Conservation (phyloP, 2,888 invertebrate genomes). For the Troilus luridus region DNA sequence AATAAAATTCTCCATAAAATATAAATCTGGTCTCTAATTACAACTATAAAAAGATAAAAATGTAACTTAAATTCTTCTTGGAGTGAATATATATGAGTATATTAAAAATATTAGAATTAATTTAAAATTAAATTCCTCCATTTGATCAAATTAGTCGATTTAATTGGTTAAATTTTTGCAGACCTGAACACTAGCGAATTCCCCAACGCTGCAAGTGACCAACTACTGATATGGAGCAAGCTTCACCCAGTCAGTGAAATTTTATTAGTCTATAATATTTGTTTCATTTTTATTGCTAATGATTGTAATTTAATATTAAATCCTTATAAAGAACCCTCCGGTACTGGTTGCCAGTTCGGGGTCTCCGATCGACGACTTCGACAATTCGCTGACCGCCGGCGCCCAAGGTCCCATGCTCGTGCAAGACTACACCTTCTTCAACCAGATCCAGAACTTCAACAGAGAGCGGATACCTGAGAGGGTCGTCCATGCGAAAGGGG, state of each 20-base stretch:
- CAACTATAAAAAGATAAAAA: no score
- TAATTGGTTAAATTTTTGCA: neutral
- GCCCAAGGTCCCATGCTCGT: slow-evolving; percentile 87
- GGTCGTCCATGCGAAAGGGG: slow-evolving; percentile 90
- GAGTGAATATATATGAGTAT: no score
- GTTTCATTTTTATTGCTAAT: neutral
- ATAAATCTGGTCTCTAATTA: no score
- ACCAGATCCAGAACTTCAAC: slow-evolving; percentile 86
- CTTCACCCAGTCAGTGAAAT: slow-evolving; percentile 35
- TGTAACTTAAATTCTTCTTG: no score
- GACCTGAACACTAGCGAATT: neutral
- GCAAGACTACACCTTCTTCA: slow-evolving; percentile 85
- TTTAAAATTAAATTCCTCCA: neutral
- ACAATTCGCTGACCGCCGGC: slow-evolving; percentile 85
- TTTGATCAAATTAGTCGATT: no score
- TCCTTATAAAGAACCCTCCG: neutral
- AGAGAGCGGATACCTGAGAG: slow-evolving; percentile 95
- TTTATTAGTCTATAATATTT: neutral
- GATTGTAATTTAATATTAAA: neutral
- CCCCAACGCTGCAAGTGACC: neutral
- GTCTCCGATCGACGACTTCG: slow-evolving; percentile 83
- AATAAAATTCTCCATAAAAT: no score
- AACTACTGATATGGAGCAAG: slow-evolving; percentile 26
- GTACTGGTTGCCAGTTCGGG: slow-evolving; percentile 71
- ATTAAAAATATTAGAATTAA: no score